These are phyloP conservation scores for Spilosoma lubricipeda DNA, from an alignment of 2,888 invertebrate genomes.

Conservation along the genomic window DNA sequence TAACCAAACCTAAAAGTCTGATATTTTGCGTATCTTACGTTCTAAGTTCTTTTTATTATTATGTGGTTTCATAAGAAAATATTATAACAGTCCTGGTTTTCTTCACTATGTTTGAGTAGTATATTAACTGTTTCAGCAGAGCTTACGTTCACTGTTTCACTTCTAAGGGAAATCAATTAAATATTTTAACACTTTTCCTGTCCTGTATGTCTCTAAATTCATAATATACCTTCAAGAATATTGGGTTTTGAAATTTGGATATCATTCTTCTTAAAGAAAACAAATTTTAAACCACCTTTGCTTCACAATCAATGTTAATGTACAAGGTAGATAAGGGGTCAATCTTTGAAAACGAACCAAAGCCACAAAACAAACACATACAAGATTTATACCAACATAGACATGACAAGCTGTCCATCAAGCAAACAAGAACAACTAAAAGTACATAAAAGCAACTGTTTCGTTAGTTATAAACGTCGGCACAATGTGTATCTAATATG, in stretches of 20 bases:
- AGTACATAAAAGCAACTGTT: constrained; percentile 30
- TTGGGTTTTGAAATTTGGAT: neutral
- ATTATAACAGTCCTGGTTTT: no score
- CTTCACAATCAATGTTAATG: neutral
- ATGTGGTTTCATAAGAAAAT: no score
- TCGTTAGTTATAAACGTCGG: constrained; percentile 18
- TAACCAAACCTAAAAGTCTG: no score
- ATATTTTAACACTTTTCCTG: no score
- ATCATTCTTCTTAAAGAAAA: neutral
- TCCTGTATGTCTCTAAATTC: neutral
- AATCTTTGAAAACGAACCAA: neutral
- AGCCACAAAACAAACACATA: constrained; percentile 1
- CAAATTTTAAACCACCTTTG: neutral
- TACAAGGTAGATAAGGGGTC: neutral
- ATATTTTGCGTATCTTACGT: no score
- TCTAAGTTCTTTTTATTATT: no score
- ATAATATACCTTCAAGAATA: neutral
- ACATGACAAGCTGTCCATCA: constrained; percentile 24
- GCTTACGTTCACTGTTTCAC: no score
- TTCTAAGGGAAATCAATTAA: no score
- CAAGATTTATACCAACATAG: constrained; percentile 7
- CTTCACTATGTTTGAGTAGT: no score
- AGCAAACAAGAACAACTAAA: constrained; percentile 24
- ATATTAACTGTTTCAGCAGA: no score
- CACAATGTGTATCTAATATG: constrained; percentile 25